phyloP scores from a whole-genome alignment of 2,888 invertebrate species.

The Lasioglossum pauxillum region DNA sequence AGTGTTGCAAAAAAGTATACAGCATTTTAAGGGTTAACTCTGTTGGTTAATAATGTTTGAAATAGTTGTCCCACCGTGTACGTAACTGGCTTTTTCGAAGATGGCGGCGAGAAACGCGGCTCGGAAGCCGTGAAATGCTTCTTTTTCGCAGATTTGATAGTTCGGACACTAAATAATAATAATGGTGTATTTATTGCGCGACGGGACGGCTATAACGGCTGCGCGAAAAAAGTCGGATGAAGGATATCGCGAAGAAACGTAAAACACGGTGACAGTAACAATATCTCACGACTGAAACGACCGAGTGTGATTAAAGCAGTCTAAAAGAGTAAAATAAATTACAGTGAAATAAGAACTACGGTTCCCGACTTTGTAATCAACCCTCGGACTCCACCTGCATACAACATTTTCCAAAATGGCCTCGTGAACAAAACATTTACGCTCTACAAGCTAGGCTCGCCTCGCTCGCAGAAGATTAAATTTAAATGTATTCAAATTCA shows the following conservation, averaged over 20 bases:
- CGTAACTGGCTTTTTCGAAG: background rate
- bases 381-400: background rate
- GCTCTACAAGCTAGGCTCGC: background rate
- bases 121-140: background rate
- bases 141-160: background rate
- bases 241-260: background rate
- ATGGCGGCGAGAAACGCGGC: background rate
- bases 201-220: background rate
- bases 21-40: too few relatives aligned
- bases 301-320: background rate
- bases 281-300: background rate
- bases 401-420: background rate
- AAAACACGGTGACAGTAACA: background rate
- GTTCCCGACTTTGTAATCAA: background rate
- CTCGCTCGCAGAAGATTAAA: background rate
- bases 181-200: background rate
- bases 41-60: background rate
- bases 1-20: too few relatives aligned
- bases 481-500: background rate
- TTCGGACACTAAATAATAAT: constrained; percentile 5
- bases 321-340: background rate
- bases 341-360: background rate
- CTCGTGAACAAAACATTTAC: background rate
- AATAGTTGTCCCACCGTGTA: background rate
- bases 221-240: background rate